Base-by-base conservation (phyloP, 2,888 invertebrate genomes). In the Epirrita christyi region DNA sequence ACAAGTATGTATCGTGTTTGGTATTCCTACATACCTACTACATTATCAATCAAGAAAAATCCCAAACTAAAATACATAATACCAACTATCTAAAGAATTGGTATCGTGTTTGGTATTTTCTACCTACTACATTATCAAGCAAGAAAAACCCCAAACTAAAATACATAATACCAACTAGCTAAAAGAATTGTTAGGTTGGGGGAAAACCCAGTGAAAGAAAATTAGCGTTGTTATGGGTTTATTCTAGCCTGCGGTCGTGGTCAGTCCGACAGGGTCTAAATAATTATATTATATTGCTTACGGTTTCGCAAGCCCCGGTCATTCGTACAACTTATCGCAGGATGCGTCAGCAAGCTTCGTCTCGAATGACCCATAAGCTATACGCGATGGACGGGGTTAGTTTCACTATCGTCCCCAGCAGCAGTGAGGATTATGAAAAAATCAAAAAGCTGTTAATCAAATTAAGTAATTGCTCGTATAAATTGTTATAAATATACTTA, bases 271-370 rank as follows among this genome's bases (percentile, higher is more conserved):
- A 58, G 42, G 66, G 64, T 21, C 21, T 65, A 65, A 62, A 63
- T 58, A 66, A 3, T 21, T 3, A 64, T 66, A 63, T 65, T 51
- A 52, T 50, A 59, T 50, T 45, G 44, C 46, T 56, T 61, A 51
- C 52, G 44, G 36, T 38, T 70, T 68, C 38, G 67, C 54, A 68
- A 68, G 64, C 67, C 60, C n/a, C 68, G 76, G 78, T 75, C 77
- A 78, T 75, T 78, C 71, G 74, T 75, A 73, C 68, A 66, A 66
- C 63, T 73, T 78, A 78, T 78, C 78, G 66, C 56, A 72, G 73
- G 75, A 76, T 73, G 72, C 66, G 55, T 55, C 47, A 59, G 48
- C 49, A 51, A 40, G 49, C 61, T 50, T 51, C 48, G 59, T 53
- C 56, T 46, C 46, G 28, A 36, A 54, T 67, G 59, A 63, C 67